Conservation (phyloP, 2,888 invertebrate genomes). For the Thera britannica region DNA sequence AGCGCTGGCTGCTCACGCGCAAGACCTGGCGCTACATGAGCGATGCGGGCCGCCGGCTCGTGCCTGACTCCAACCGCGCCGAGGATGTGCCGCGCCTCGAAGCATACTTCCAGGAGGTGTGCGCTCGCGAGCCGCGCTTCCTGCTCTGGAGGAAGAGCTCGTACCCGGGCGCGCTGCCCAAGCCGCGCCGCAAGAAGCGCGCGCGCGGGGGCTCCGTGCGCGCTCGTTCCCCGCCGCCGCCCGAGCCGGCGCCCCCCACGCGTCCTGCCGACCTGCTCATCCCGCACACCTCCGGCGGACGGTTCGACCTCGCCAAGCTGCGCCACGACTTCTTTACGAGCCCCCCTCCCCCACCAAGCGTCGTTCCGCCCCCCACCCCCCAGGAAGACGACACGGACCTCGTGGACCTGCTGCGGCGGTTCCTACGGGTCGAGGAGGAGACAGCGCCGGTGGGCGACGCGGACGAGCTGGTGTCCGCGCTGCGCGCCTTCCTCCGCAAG, state of each 20-base stretch:
- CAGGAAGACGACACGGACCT: slow-evolving; percentile 83
- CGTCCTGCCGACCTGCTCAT: slow-evolving; percentile 79
- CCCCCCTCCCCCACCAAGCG: slow-evolving; percentile 56
- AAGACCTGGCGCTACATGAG: slow-evolving; percentile 97
- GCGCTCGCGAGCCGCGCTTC: slow-evolving; percentile 90
- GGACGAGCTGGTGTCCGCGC: slow-evolving; percentile 86
- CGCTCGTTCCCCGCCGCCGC: slow-evolving; percentile 84
- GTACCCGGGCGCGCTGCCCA: slow-evolving; percentile 89
- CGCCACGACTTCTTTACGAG: slow-evolving; percentile 87
- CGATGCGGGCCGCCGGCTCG: slow-evolving; percentile 93
- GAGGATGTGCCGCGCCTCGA: slow-evolving; percentile 93
- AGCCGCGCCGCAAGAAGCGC: slow-evolving; percentile 82
- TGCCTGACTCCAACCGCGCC: slow-evolving; percentile 90
- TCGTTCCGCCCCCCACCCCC: slow-evolving; percentile 55
- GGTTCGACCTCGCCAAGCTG: slow-evolving; percentile 88
- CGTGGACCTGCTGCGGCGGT: slow-evolving; percentile 87
- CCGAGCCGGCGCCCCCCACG: slow-evolving; percentile 70
- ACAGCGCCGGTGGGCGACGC: slow-evolving; percentile 80
- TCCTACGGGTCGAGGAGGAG: slow-evolving; percentile 86
- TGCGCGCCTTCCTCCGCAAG: slow-evolving; percentile 85
- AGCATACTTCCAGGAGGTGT: slow-evolving; percentile 93
- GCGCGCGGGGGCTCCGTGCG: slow-evolving; percentile 88
- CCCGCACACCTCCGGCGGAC: slow-evolving; percentile 84
- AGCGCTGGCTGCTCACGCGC: slow-evolving; percentile 94
- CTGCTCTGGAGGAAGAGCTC: slow-evolving; percentile 93